Evolutionary conservation across 2,888 invertebrate species (phyloP), one percentile per base, ranked within the genome.

Genomic region (Horisme vitalbata): DNA sequence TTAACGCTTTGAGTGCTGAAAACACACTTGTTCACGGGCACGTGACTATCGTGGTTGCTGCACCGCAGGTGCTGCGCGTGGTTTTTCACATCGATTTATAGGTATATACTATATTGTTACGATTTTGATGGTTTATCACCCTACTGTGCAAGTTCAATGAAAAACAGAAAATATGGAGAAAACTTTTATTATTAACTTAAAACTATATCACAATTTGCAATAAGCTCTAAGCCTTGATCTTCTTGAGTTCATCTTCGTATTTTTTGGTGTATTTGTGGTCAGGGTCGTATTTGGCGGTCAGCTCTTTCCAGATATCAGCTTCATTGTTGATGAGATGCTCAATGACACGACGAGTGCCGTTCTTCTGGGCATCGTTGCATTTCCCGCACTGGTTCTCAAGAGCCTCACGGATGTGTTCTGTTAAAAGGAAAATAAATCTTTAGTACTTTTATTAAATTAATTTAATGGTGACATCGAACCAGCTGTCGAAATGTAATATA

Each of bases 281-380:
- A 1, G 81, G 75, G 45, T 87, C 86, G 54, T 78, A 85, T 52
- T 83, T 82, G 4, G 52, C 67, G 20, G 61, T 63, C 15, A 86
- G 58, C 21, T 73, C 45, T 3, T 57, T 50, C 84, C 85, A 87
- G 31, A 44, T 59, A 0, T 61, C 67, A 0, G 46, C 50, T 12
- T 83, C 75, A 4, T 81, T 15, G 45, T 81, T 76, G 49, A 81
- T 73, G 5, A 87, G 59, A 49, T 78, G 69, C 0, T 26, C 27
- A 32, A 86, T 65, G 2, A 85, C 79, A 1, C 52, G 56, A 1
- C 71, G 58, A 5, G 72, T 67, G 0, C 72, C 73, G 0, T 55
- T 44, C 2, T 58, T 67, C 43, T 87, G 86, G 0, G 10, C 9
- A 0, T 57, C 21, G n/a, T 32, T 61, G 31, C 63, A 63, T 24